Conservation (phyloP, 1,140 invertebrate genomes). For the Cepaea nemoralis region DNA sequence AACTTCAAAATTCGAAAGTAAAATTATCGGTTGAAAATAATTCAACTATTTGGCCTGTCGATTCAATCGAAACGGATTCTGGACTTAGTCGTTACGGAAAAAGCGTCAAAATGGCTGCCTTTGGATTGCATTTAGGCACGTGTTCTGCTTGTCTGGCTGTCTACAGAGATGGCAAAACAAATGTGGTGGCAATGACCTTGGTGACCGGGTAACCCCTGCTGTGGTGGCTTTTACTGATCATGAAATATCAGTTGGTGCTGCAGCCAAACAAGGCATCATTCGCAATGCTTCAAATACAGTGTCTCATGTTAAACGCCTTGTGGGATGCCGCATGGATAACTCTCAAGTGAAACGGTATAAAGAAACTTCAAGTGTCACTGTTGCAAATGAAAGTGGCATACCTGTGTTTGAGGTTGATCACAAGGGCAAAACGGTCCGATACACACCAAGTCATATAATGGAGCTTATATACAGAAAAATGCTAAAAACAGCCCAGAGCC, state of each 20-base stretch:
- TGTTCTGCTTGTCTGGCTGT: conserved; percentile 80
- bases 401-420: conserved; percentile 75
- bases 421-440: conserved; percentile 74
- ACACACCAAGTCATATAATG: conserved; percentile 78
- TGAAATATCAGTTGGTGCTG: conserved; percentile 81
- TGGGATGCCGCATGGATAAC: conserved; percentile 62
- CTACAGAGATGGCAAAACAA: conserved; percentile 80
- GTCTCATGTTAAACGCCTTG: conserved; percentile 78
- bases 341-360: conserved; percentile 56
- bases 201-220: conserved; percentile 83
- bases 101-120: conserved; percentile 70
- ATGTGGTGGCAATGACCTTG: conserved; percentile 84
- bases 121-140: conserved; percentile 82
- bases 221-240: conserved; percentile 80
- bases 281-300: conserved; percentile 78
- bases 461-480: conserved; percentile 77
- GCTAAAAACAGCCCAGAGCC: conserved; percentile 79
- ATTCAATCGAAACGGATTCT: no score
- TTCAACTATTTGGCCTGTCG: no score
- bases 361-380: conserved; percentile 56
- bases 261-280: conserved; percentile 80
- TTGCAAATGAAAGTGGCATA: conserved; percentile 59
- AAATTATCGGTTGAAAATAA: no score
- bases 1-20: no score
- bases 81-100: conserved; percentile 39